Evolutionary conservation across 2,888 invertebrate genomes (phyloP), one percentile per base, ranked within the genome.

Genomic region (Dorcus parallelipipedus): DNA sequence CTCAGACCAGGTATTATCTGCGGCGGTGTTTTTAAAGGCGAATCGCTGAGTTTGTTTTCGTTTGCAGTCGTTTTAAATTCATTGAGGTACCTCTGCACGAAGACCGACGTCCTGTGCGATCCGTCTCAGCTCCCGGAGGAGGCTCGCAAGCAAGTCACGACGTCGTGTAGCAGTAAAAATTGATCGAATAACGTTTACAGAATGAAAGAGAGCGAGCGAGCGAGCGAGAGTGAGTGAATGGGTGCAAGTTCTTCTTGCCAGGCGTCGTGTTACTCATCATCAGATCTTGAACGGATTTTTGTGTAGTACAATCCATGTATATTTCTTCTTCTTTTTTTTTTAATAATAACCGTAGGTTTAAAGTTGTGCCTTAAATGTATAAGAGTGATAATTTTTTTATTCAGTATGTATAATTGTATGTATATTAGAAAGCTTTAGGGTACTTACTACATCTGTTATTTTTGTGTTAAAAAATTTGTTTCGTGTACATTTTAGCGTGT

Each of bases 91-190:
- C 83, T 97, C 69, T 93, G 95, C 78, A 96, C 93, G 69, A 89
- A 89, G 63, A 97, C 97, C 49, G 95, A 95, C 73, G 94, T 97
- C 71, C 82, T 97, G 69, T 88, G 93, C 47, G 90, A 92, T 74
- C 97, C 97, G 9, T 88, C 89, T 74, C 87, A 88, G 57, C 82
- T 97, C 71, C 92, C 94, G 8, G 93, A 95, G 59, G 96, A 97
- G 82, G 95, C 59, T 10, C 47, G 52, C 42, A 59, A 52, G 23
- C 59, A 59, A 39, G 59, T 56, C 42, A 55, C 55, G 39, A 41
- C 49, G 6, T 42, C 45, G 33, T 26, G 23, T 20, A 7, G 20
- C 17, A 45, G 23, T 20, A 38, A 45, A 38, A 47, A 40, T 39
- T 50, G 39, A 42, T 49, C 56, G 10, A 56, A 47, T 26, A 48